A percentile compares a stretch with the other conserved stretches of the same genome.
phyloP scores from a whole-genome alignment of 2,797 vertebrate species.

The Nyctibius grandis region DNA sequence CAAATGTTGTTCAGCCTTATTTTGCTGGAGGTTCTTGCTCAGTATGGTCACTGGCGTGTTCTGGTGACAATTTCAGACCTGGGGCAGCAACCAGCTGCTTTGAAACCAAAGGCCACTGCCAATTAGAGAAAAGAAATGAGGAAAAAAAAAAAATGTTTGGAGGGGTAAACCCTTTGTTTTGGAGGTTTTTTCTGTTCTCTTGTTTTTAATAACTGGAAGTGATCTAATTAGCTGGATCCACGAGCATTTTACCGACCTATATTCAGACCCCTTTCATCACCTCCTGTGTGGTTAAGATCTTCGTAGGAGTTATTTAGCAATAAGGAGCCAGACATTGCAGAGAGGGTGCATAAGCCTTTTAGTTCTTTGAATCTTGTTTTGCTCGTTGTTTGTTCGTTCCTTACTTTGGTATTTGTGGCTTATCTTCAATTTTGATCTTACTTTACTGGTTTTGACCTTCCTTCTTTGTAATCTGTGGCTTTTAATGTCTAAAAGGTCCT shows the following conservation, averaged over 20 bases:
- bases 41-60: not conserved
- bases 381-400: conserved; percentile 17
- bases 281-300: not conserved
- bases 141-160: not conserved
- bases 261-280: conserved; percentile 34
- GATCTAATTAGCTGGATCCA: conserved; percentile 41
- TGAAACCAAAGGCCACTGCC: not conserved
- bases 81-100: not conserved
- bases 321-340: not conserved
- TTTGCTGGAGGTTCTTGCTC: not conserved
- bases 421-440: conserved; percentile 37
- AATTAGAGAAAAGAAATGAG: not conserved
- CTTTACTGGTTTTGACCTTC: conserved; percentile 4
- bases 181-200: not conserved
- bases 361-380: conserved; percentile 38
- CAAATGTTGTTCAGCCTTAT: not conserved
- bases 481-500: conserved; percentile 43
- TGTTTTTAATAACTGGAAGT: conserved; percentile 17
- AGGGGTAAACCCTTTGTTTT: not conserved
- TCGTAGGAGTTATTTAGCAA: not conserved
- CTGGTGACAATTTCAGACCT: not conserved
- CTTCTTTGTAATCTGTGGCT: conserved; percentile 43
- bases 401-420: conserved; percentile 18
- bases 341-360: not conserved
- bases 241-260: conserved; percentile 28